Evolutionary conservation across 2,113 vertebrate genomes (phyloP).

Genomic region (Octodon degus): DNA sequence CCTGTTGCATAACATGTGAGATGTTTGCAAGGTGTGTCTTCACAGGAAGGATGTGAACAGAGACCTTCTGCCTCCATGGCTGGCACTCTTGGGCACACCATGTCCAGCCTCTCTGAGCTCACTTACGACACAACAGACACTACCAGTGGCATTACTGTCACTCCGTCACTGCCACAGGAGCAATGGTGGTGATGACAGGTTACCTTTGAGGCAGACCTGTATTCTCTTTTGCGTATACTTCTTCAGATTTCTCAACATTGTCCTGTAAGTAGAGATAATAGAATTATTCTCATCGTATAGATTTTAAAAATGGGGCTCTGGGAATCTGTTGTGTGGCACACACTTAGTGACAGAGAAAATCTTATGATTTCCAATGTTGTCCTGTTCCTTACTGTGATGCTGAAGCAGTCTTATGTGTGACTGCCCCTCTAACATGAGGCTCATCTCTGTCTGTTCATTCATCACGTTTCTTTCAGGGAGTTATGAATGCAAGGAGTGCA

Average conservation of each 20-base stretch:
- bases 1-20: not conserved
- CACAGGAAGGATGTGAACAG: not conserved
- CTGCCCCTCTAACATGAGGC: not conserved
- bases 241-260: not conserved
- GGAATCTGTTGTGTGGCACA: not conserved
- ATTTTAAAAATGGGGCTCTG: not conserved
- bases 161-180: not conserved
- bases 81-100: too few species aligned
- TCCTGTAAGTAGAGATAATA: not conserved
- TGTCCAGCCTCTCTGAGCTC: not conserved
- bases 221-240: not conserved
- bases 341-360: not conserved
- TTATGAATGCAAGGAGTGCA: not conserved
- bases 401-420: not conserved
- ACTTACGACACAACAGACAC: not conserved
- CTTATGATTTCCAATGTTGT: not conserved
- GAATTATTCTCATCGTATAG: not conserved
- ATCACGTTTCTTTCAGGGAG: not conserved
- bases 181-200: fast-evolving
- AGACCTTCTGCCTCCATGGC: not conserved
- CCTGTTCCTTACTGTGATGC: not conserved
- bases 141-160: not conserved
- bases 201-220: not conserved
- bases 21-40: not conserved
- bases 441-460: not conserved